Evolutionary conservation across 2,113 vertebrate species (phyloP).

Genomic region (Edolisoma coerulescens): DNA sequence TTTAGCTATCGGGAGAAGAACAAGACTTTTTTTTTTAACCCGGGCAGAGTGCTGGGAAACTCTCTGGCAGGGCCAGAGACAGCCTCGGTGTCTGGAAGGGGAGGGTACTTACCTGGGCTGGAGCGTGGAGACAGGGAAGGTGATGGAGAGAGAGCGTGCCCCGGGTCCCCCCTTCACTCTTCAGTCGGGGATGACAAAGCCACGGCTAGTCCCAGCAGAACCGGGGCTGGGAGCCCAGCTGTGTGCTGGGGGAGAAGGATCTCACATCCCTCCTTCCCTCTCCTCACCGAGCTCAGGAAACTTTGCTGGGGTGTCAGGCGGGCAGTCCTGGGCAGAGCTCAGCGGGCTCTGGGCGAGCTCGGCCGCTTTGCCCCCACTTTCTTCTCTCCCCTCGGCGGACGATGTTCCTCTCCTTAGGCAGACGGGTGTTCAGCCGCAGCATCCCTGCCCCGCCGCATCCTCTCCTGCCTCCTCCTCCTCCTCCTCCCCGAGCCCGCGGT

Average conservation of each 20-base stretch:
- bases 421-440: neutral
- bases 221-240: neutral
- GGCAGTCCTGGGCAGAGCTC: neutral
- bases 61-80: neutral
- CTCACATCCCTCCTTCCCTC: neutral
- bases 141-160: neutral
- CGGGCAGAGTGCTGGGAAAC: neutral
- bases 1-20: neutral
- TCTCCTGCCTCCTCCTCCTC: neutral
- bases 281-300: neutral
- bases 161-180: neutral
- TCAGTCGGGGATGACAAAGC: neutral
- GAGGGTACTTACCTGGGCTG: neutral
- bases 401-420: neutral
- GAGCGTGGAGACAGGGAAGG: neutral
- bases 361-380: neutral
- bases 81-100: neutral
- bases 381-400: neutral
- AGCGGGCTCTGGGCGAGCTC: neutral
- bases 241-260: neutral
- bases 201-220: neutral
- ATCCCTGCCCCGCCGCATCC: neutral
- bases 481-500: neutral
- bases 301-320: neutral
- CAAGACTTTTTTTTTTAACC: neutral